These are phyloP conservation scores for Marcusenius ussheri DNA, from an alignment of 2,113 vertebrate genomes.

Conservation along the genomic window DNA sequence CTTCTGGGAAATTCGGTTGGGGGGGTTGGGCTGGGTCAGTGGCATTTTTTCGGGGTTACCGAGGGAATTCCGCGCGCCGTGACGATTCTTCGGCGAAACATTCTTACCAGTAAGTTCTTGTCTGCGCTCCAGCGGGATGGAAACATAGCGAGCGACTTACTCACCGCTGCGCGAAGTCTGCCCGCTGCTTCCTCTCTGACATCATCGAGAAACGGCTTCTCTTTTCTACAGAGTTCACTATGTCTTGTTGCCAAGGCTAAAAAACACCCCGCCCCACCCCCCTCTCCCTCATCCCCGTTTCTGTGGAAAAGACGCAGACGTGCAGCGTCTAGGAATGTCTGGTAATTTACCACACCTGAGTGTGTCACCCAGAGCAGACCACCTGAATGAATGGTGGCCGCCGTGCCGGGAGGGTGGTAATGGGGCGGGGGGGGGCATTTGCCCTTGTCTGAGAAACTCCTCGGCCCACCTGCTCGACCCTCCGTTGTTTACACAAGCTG, in stretches of 20 bases:
- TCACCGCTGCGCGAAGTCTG: background rate
- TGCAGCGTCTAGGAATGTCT: conserved; percentile 14
- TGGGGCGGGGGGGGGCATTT: background rate
- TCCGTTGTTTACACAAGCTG: background rate
- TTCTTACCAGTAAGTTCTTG: background rate
- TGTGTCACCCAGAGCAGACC: background rate
- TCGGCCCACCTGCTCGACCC: background rate
- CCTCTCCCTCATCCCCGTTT: background rate
- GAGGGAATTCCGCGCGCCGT: background rate
- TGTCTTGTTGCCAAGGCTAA: conserved; percentile 5
- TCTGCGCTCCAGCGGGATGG: background rate
- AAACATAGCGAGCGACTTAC: background rate
- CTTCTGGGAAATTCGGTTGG: background rate
- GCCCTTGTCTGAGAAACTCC: background rate
- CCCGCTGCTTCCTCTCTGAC: background rate
- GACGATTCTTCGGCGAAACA: background rate
- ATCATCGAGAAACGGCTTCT: background rate
- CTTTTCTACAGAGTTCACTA: background rate
- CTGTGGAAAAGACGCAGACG: background rate
- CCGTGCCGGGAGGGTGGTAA: background rate
- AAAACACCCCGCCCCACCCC: background rate
- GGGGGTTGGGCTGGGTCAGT: background rate
- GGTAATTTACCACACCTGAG: conserved; percentile 7
- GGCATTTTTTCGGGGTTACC: background rate
- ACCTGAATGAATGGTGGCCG: conserved; percentile 1